Conservation (phyloP, 2,888 invertebrate genomes). For the Nomada lathburiana region DNA sequence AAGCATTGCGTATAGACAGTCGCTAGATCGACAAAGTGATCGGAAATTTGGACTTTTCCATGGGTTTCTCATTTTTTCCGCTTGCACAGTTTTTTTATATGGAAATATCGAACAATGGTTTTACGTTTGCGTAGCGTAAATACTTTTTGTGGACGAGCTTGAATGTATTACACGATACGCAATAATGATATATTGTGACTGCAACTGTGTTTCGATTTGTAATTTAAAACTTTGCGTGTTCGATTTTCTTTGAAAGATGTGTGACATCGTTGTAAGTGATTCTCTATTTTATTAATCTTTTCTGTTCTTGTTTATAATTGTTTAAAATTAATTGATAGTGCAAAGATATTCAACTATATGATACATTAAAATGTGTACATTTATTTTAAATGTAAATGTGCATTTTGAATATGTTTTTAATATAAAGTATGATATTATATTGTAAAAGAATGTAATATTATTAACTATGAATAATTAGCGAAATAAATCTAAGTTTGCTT, state of each 20-base stretch:
- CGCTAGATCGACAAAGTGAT: constrained; percentile 26
- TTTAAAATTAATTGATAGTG: too few species aligned
- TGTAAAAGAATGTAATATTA: background rate
- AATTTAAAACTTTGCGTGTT: background rate
- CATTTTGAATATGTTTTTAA: too few species aligned
- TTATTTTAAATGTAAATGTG: background rate
- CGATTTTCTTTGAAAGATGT: too few species aligned
- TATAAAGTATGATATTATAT: background rate
- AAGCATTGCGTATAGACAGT: background rate
- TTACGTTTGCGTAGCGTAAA: background rate
- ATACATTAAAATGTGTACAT: background rate
- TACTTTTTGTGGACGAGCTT: too few species aligned
- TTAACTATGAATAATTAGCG: background rate
- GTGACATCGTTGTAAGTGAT: too few species aligned
- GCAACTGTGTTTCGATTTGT: background rate
- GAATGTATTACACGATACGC: too few species aligned
- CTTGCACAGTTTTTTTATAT: background rate
- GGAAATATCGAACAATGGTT: too few species aligned
- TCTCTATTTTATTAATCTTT: too few species aligned
- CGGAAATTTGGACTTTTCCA: background rate
- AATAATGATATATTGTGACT: background rate
- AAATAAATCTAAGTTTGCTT: background rate
- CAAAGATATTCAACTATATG: background rate
- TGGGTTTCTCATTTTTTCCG: background rate
- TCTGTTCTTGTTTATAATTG: too few species aligned